A percentile compares a stretch with the other conserved stretches of the same genome.
These are phyloP conservation scores for Mormyrus proboscirostris DNA, from an alignment of 2,797 vertebrate species.

Conservation along the genomic window DNA sequence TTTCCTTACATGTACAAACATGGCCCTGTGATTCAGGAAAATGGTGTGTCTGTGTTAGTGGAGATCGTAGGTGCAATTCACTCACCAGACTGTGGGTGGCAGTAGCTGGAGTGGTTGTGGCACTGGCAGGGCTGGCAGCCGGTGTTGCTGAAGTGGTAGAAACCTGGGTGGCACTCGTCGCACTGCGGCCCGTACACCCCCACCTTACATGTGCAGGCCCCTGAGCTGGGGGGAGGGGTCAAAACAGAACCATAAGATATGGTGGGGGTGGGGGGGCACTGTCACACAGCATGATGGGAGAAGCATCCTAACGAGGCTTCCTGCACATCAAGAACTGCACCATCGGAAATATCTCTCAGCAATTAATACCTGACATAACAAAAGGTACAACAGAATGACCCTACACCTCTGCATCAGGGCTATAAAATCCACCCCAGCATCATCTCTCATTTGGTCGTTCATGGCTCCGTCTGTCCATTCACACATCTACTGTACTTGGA, in stretches of 20 bases:
- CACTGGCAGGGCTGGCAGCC: constrained; percentile 63
- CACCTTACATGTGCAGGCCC: constrained; percentile 63
- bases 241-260: not conserved
- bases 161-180: constrained; percentile 60
- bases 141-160: constrained; percentile 49
- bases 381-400: not conserved
- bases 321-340: not conserved
- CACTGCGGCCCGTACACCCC: constrained; percentile 60
- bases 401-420: not conserved
- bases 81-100: constrained; percentile 50
- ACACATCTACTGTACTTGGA: not conserved
- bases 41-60: not conserved
- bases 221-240: constrained; percentile 54
- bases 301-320: not conserved
- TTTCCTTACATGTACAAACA: not conserved
- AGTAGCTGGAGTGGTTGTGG: constrained; percentile 61
- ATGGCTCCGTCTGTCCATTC: not conserved
- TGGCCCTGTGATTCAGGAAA: not conserved
- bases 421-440: not conserved
- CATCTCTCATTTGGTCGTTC: not conserved
- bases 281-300: not conserved
- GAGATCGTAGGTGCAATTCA: not conserved
- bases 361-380: not conserved
- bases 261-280: not conserved
- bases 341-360: not conserved